phyloP scores from a whole-genome alignment of 2,888 invertebrate species.

The Stenolophus ochropezus region DNA sequence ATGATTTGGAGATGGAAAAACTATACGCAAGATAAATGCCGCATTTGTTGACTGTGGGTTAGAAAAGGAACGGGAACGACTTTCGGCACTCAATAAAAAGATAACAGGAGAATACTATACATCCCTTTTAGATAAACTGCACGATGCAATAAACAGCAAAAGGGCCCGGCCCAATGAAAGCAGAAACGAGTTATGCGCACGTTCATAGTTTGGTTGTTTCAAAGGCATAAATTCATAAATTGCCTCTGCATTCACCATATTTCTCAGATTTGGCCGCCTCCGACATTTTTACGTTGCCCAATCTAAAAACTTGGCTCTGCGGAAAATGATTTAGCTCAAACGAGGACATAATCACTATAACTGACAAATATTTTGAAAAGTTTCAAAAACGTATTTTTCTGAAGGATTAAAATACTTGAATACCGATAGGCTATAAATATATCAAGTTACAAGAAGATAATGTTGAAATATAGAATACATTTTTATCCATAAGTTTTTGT shows the following conservation, averaged over 20 bases:
- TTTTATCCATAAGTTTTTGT: neutral
- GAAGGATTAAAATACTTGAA: too few relatives aligned
- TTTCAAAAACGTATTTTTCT: neutral
- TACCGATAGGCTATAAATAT: neutral
- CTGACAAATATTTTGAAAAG: neutral
- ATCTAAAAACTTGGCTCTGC: neutral
- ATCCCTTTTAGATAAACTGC: too few relatives aligned
- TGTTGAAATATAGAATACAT: neutral
- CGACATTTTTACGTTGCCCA: neutral
- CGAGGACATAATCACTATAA: neutral
- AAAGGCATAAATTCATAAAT: slow-evolving; percentile 51
- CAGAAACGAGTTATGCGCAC: too few relatives aligned
- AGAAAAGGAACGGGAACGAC: too few relatives aligned
- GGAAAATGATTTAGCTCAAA: neutral
- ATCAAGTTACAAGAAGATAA: neutral
- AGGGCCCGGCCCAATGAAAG: too few relatives aligned
- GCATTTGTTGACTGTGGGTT: too few relatives aligned
- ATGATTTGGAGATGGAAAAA: too few relatives aligned
- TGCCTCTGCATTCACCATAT: slow-evolving; percentile 61
- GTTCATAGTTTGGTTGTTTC: slow-evolving; percentile 15
- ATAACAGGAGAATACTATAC: too few relatives aligned
- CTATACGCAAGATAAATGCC: too few relatives aligned
- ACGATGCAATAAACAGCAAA: too few relatives aligned
- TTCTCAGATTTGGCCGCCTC: slow-evolving; percentile 65
- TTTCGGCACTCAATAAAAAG: too few relatives aligned